Evolutionary conservation across 2,888 invertebrate genomes (phyloP), one percentile per base, ranked within the genome.

Genomic region (Hartigia nigra): DNA sequence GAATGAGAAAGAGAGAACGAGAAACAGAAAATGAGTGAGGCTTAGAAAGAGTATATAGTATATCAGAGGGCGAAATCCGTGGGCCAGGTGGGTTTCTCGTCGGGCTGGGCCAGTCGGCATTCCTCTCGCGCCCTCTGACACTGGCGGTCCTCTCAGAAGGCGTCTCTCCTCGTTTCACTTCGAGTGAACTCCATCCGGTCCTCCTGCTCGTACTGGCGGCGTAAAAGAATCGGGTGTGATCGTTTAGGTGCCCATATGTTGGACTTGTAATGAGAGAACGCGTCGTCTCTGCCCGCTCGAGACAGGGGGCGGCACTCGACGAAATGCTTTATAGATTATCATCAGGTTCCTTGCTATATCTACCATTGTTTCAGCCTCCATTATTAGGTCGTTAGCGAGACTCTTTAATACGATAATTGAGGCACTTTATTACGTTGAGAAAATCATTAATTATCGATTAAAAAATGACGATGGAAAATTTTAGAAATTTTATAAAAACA

Each of bases 71-170:
- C 35, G 72, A 32, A 31, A 74, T 79, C 78, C 80, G 78, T 77
- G 79, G 81, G 83, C 86, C 86, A 87, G 86, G 86, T 87, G 86
- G 82, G 86, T 84, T 83, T 81, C 82, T 84, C 80, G 32, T 34
- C 81, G 80, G 82, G 82, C 69, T 37, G 82, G 82, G 84, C 82
- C 81, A 84, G 86, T 87, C 87, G 87, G 86, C 88, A 89, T 89
- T 89, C 88, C 88, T 87, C 83, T 83, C 84, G 85, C 87, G 88
- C 87, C 89, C 88, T 89, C 87, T 89, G 88, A 89, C 89, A 89
- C 85, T 85, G 85, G 84, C 86, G 86, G 84, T 84, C 81, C 84
- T 84, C 83, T 85, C 84, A 84, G 84, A 86, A 84, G 81, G 74
- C 74, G 78, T 80, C 78, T 70, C 76, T 75, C 81, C 75, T 84